Evolutionary conservation across 2,888 invertebrate species (phyloP).

Genomic region (Laspeyria flexula): DNA sequence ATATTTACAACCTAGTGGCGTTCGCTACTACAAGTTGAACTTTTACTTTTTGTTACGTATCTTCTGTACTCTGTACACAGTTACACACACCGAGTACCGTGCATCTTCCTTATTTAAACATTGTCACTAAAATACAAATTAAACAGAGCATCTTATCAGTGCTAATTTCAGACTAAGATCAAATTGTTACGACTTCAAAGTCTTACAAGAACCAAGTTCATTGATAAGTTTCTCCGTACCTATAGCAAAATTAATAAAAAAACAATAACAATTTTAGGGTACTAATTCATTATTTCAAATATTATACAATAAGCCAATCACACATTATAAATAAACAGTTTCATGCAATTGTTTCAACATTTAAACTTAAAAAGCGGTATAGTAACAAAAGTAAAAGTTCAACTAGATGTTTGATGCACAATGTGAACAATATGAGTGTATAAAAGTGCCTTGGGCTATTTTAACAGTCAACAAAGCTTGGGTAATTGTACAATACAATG

Average conservation of each 20-base stretch:
- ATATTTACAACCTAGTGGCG: slow-evolving; percentile 16
- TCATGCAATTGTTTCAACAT: slow-evolving; percentile 5
- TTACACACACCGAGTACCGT: background rate
- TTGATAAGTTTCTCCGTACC: slow-evolving; percentile 8
- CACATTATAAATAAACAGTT: background rate
- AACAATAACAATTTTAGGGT: too few relatives aligned
- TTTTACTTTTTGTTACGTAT: slow-evolving; percentile 42
- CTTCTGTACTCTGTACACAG: slow-evolving; percentile 1
- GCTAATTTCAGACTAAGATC: background rate
- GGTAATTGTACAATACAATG: slow-evolving; percentile 18
- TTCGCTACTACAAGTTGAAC: slow-evolving; percentile 43
- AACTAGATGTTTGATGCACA: slow-evolving; percentile 46
- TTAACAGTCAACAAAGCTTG: slow-evolving; percentile 23
- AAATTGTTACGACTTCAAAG: background rate
- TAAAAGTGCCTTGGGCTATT: slow-evolving; percentile 17
- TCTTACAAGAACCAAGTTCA: background rate
- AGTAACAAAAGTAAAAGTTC: slow-evolving; percentile 54
- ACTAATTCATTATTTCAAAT: too few relatives aligned
- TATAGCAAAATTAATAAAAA: slow-evolving; percentile 12
- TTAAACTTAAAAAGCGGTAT: slow-evolving; percentile 4
- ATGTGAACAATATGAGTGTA: slow-evolving; percentile 37
- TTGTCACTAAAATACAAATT: slow-evolving; percentile 13
- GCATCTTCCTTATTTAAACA: slow-evolving; percentile 6
- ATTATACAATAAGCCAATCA: slow-evolving; percentile 1
- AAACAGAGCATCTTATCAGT: slow-evolving; percentile 13